A percentile compares a stretch with the other conserved stretches of the same genome.
Evolutionary conservation across 2,797 vertebrate genomes (phyloP).

Genomic region (Lutjanus argentimaculatus): DNA sequence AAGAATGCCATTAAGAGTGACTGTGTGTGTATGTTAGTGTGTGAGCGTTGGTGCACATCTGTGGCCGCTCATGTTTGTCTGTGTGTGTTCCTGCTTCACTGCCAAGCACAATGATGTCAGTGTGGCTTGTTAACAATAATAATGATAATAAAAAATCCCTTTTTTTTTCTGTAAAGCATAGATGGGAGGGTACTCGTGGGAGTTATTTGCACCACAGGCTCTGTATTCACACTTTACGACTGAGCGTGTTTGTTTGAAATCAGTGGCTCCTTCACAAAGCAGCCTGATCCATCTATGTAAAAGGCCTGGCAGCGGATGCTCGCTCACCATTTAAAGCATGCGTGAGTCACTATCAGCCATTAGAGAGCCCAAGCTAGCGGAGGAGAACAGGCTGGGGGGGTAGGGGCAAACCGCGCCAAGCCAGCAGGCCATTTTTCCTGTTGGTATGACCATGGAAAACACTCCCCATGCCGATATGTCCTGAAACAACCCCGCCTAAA

Average conservation of each 20-base stretch:
- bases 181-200: slow-evolving; percentile 38
- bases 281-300: slow-evolving; percentile 33
- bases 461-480: slow-evolving; percentile 47
- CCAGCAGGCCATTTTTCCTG: slow-evolving; percentile 38
- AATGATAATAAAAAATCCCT: slow-evolving; percentile 13
- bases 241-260: slow-evolving; percentile 51
- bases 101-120: slow-evolving; percentile 59
- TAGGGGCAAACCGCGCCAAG: slow-evolving; percentile 16
- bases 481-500: slow-evolving; percentile 56
- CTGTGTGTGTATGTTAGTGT: slow-evolving; percentile 11
- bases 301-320: slow-evolving; percentile 31
- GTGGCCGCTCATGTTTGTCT: slow-evolving; percentile 32
- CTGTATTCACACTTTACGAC: slow-evolving; percentile 46
- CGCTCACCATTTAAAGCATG: slow-evolving; percentile 51
- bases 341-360: slow-evolving; percentile 67
- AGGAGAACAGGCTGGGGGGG: slow-evolving; percentile 39
- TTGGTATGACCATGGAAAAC: slow-evolving; percentile 55
- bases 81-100: slow-evolving; percentile 45
- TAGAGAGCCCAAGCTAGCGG: slow-evolving; percentile 22
- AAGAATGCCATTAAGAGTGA: slow-evolving; percentile 58
- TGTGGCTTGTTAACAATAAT: slow-evolving; percentile 47
- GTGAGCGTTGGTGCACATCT: slow-evolving; percentile 28
- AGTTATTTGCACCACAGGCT: slow-evolving; percentile 47
- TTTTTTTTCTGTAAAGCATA: slow-evolving; percentile 18
- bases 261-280: slow-evolving; percentile 34